Percentiles rank a stretch among this genome's conserved stretches.
Conservation (phyloP, 2,113 vertebrate genomes). For the Pandion haliaetus region DNA sequence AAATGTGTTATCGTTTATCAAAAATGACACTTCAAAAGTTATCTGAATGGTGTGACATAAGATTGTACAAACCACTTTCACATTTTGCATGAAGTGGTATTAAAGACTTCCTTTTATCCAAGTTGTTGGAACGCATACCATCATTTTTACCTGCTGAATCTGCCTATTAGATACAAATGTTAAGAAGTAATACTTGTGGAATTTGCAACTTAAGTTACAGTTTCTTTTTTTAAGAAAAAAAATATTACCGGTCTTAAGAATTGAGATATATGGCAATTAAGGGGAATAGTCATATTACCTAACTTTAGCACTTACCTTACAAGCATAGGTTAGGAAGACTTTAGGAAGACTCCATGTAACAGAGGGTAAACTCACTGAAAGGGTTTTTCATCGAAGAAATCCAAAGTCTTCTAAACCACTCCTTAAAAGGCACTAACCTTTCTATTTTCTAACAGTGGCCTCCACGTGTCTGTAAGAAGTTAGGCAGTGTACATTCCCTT, state of each 20-base stretch:
- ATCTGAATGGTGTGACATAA: neutral
- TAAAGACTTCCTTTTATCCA: neutral
- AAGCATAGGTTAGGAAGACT: neutral
- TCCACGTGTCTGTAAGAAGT: neutral
- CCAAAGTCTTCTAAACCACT: neutral
- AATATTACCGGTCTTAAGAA: neutral
- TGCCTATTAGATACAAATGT: neutral
- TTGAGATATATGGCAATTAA: neutral
- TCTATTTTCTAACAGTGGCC: neutral
- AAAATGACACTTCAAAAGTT: neutral
- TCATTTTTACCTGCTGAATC: neutral
- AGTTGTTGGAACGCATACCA: neutral
- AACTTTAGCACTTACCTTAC: neutral
- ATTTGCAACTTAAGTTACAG: neutral
- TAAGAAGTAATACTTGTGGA: neutral
- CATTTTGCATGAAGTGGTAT: neutral
- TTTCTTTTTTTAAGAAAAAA: neutral
- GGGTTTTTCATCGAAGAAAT: neutral
- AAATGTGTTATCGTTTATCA: neutral
- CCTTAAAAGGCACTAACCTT: neutral
- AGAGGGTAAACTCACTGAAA: neutral
- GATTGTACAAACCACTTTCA: neutral
- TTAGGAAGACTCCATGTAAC: neutral
- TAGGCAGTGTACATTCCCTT: neutral
- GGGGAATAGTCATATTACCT: neutral